These are phyloP conservation scores for Lepidocyrtoides sp. DNA, from an alignment of 2,888 invertebrate species.

Conservation along the genomic window DNA sequence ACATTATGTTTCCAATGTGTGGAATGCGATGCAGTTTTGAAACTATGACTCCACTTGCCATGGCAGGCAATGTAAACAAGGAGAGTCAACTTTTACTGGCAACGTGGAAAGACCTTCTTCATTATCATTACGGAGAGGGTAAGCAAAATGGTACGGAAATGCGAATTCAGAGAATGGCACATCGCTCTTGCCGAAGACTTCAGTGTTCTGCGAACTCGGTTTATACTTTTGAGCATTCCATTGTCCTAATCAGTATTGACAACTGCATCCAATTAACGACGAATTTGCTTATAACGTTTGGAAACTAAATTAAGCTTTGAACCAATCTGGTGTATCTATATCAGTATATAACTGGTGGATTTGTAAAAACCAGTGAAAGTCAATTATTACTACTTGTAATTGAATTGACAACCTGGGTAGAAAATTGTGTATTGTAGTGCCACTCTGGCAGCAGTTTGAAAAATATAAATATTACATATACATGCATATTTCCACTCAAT, in stretches of 20 bases:
- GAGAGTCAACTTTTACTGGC: neutral
- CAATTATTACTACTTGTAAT: no score
- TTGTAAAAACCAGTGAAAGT: no score
- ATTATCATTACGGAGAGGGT: no score
- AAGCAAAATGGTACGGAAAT: no score
- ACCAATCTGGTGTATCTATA: no score
- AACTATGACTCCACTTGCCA: slow-evolving; percentile 40
- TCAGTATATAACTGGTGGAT: no score
- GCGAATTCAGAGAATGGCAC: neutral
- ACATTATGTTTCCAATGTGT: slow-evolving; percentile 74
- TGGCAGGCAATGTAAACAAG: slow-evolving; percentile 64
- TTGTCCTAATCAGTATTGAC: slow-evolving; percentile 37
- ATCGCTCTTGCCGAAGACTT: slow-evolving; percentile 18
- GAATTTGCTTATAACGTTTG: slow-evolving; percentile 50
- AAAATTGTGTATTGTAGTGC: no score
- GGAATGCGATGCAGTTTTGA: slow-evolving; percentile 73
- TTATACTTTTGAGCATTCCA: slow-evolving; percentile 63
- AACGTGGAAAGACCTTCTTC: neutral
- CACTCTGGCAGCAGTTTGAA: no score
- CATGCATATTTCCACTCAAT: no score
- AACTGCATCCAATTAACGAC: slow-evolving; percentile 35
- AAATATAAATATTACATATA: no score
- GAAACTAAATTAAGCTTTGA: neutral
- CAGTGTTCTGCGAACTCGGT: slow-evolving; percentile 36
- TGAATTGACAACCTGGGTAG: no score